Conservation (phyloP, 1,140 invertebrate species). For the Nomia melanderi region DNA sequence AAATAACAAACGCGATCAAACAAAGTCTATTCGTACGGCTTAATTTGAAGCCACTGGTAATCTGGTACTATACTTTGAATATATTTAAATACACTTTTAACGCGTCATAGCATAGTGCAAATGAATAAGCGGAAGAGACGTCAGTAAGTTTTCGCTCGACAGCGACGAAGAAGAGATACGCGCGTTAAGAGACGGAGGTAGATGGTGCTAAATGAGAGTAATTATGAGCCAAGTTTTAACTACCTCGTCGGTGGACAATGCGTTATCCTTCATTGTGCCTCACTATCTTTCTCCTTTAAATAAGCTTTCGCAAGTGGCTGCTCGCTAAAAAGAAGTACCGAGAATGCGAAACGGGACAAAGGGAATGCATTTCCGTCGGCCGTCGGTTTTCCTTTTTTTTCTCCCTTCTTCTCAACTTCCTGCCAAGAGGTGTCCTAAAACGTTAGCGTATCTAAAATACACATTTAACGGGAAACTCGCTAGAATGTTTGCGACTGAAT, state of each 20-base stretch:
- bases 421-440: conserved; percentile 30
- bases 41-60: too few species aligned
- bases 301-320: conserved; percentile 70
- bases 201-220: conserved; percentile 77
- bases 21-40: too few species aligned
- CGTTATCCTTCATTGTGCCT: conserved; percentile 77
- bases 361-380: conserved; percentile 30
- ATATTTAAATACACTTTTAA: background rate
- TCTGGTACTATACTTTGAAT: background rate
- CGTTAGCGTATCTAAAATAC: conserved; percentile 33
- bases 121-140: conserved; percentile 5
- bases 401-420: conserved; percentile 23
- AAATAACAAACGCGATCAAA: background rate
- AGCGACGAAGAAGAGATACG: conserved; percentile 17
- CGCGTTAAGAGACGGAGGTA: conserved; percentile 50
- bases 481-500: background rate
- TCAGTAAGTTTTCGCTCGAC: conserved; percentile 21
- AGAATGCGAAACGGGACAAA: conserved; percentile 55
- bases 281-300: conserved; percentile 71
- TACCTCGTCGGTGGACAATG: conserved; percentile 76
- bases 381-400: conserved; percentile 16
- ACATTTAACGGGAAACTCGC: conserved; percentile 6
- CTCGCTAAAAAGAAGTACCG: conserved; percentile 40
- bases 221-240: conserved; percentile 81
- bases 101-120: background rate